Conservation (phyloP, 2,113 vertebrate species). For the Lepisosteus oculatus region DNA sequence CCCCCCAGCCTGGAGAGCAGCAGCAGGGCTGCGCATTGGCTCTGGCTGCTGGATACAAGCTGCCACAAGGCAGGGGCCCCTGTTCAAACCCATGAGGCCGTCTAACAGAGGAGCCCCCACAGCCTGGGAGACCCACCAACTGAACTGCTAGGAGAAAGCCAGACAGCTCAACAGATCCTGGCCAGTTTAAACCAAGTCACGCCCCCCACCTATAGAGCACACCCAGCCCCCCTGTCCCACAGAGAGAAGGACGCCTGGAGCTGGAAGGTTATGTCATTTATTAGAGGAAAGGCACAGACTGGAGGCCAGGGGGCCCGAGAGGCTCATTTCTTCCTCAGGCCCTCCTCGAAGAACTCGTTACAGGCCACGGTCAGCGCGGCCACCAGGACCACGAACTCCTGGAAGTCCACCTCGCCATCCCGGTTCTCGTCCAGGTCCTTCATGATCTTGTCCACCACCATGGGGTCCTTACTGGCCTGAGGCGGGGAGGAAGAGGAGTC, state of each 20-base stretch:
- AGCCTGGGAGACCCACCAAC: no score
- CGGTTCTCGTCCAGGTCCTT: slow-evolving; percentile 80
- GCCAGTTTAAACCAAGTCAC: no score
- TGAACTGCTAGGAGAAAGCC: no score
- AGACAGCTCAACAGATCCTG: no score
- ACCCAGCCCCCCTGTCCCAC: background rate
- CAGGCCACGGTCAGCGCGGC: slow-evolving; percentile 82
- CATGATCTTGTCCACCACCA: slow-evolving; percentile 82
- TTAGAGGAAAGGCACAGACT: background rate
- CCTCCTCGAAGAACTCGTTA: slow-evolving; percentile 78
- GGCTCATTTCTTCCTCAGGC: slow-evolving; percentile 19
- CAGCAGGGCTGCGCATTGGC: no score
- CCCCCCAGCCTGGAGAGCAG: no score
- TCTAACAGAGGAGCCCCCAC: no score
- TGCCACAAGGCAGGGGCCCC: no score
- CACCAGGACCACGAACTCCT: slow-evolving; percentile 88
- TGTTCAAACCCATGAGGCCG: no score
- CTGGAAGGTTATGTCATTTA: background rate
- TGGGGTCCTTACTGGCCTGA: slow-evolving; percentile 71
- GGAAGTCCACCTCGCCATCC: slow-evolving; percentile 88
- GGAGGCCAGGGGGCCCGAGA: slow-evolving; percentile 1
- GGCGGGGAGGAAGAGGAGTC: background rate
- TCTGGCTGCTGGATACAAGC: no score
- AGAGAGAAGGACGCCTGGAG: background rate
- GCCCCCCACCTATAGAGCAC: no score